Base-by-base conservation (phyloP, 2,888 invertebrate genomes). In the Trachelus stipa region DNA sequence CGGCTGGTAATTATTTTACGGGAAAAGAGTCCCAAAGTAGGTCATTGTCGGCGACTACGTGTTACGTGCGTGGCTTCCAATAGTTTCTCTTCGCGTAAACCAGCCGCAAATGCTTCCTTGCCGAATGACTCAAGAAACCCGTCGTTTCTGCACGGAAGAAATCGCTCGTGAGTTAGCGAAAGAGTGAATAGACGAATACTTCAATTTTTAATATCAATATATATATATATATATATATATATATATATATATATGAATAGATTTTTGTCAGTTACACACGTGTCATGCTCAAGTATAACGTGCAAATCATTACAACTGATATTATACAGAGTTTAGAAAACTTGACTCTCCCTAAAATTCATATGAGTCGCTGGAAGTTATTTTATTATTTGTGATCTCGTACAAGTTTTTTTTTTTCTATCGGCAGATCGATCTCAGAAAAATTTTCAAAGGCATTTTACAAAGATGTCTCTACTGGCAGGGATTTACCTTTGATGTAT, bases 11-110 rank as follows among this genome's bases (percentile, higher is more conserved):
- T 87, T 82, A 78, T 84, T 85, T 77, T 82, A 81, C 81, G 81
- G 80, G 81, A 83, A 85, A 85, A 83, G 77, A 76, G 74, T 78
- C 77, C 80, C 80, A 79, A 87, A 87, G 84, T 87, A 80, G 87
- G 87, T 87, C 87, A 84, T 81, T 81, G 82, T 77, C 81, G 81
- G 75, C 79, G 79, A 81, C 81, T 80, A 78, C 79, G 81, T 80
- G 30, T 80, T 11, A 56, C 56, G 56, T 56, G 56, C 56, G 56
- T 56, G 56, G 23, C 11, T 75, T 40, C 56, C 68, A 68, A 40
- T 30, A 75, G 68, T 34, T 75, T 68, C 68, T 30, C 31, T 33
- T 56, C 9, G 23, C 23, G 23, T 56, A 56, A 56, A 56, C 23
- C 56, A 56, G 23, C 56, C 56, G 56, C 56, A 56, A 56, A 9